Percentiles rank a stretch among this genome's conserved stretches.
These are phyloP conservation scores for Pseudolaguvia tuberculata DNA, from an alignment of 2,113 vertebrate genomes.

Conservation along the genomic window DNA sequence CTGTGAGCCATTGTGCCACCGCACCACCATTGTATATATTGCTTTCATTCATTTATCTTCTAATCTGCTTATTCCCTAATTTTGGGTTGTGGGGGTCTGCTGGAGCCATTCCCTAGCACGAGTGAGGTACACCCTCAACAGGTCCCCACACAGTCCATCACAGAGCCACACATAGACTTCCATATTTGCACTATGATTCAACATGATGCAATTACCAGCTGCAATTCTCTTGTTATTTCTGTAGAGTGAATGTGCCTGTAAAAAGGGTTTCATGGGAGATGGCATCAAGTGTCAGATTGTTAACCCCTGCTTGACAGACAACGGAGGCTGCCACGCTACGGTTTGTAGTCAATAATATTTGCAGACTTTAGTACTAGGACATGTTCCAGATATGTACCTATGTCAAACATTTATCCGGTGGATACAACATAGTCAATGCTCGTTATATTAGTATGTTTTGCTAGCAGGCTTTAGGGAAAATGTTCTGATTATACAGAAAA, in stretches of 20 bases:
- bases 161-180: too few relatives aligned
- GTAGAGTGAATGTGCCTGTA: conserved; percentile 86
- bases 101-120: too few relatives aligned
- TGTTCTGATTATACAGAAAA: too few relatives aligned
- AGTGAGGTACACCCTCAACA: too few relatives aligned
- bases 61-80: too few relatives aligned
- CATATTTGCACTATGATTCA: not conserved
- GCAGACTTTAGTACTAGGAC: not conserved
- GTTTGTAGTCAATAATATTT: conserved; percentile 65
- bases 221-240: conserved; percentile 7
- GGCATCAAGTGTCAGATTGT: conserved; percentile 77
- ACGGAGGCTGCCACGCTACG: conserved; percentile 84
- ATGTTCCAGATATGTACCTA: not conserved
- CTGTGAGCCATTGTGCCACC: too few relatives aligned
- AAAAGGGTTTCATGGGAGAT: conserved; percentile 79
- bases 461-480: not conserved
- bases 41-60: too few relatives aligned
- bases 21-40: too few relatives aligned
- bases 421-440: not conserved
- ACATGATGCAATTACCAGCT: not conserved
- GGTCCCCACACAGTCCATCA: too few relatives aligned
- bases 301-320: conserved; percentile 75
- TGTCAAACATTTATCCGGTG: not conserved
- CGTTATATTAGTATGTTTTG: not conserved
- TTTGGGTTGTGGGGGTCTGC: too few relatives aligned